phyloP scores from a whole-genome alignment of 2,888 invertebrate species.

The Sylvicola cinctus region DNA sequence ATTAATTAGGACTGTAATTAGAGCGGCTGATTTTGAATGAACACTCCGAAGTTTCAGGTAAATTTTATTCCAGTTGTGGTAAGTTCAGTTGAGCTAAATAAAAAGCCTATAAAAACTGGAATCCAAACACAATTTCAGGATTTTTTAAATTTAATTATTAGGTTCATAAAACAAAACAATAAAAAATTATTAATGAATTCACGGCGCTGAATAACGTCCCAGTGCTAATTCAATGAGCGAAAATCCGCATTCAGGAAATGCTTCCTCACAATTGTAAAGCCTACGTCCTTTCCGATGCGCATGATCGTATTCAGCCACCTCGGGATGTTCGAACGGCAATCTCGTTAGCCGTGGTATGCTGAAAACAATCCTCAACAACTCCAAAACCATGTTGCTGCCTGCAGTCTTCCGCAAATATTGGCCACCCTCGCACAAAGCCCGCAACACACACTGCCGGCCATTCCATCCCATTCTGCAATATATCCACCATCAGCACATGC shows the following conservation, averaged over 20 bases:
- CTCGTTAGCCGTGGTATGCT: constrained; percentile 38
- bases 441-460: constrained; percentile 46
- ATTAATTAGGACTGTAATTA: no score
- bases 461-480: constrained; percentile 49
- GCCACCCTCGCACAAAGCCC: constrained; percentile 52
- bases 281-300: constrained; percentile 30
- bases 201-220: constrained; percentile 19
- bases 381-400: constrained; percentile 43
- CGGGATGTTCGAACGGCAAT: constrained; percentile 38
- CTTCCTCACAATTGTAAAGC: constrained; percentile 29
- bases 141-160: no score
- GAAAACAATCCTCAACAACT: constrained; percentile 34
- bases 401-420: constrained; percentile 36
- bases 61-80: no score
- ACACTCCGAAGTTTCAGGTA: no score
- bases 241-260: constrained; percentile 40
- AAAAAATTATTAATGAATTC: no score
- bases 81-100: no score
- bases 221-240: constrained; percentile 51
- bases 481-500: background rate
- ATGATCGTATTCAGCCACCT: constrained; percentile 41
- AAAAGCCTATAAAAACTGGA: no score
- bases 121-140: no score
- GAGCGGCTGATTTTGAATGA: no score
- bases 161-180: no score